Conservation (phyloP, 2,888 invertebrate genomes). For the Escarpia spicata region DNA sequence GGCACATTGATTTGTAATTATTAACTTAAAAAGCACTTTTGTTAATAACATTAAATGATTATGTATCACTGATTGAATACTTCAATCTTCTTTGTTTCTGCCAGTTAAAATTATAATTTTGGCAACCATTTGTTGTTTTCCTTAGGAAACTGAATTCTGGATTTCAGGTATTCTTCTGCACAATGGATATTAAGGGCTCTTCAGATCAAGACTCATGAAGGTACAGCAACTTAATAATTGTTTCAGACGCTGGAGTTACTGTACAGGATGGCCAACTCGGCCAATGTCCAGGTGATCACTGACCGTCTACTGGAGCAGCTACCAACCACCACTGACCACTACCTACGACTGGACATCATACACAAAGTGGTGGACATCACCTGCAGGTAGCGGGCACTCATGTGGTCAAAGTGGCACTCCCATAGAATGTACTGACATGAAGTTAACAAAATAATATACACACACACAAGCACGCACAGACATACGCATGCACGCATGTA, state of each 20-base stretch:
- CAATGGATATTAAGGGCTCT: neutral
- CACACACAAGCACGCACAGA: neutral
- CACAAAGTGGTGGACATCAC: constrained; percentile 44
- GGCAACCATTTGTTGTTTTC: no score
- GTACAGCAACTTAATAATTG: neutral
- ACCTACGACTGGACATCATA: constrained; percentile 46
- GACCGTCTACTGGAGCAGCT: constrained; percentile 54
- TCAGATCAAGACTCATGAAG: neutral
- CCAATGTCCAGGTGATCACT: constrained; percentile 58
- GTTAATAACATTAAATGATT: no score
- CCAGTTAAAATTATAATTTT: no score
- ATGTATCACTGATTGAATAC: no score
- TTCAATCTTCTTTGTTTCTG: no score
- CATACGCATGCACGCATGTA: no score
- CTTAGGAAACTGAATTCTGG: no score
- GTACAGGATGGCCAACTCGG: constrained; percentile 57
- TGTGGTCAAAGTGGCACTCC: neutral
- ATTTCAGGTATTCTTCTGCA: no score
- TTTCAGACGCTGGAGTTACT: constrained; percentile 60
- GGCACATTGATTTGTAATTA: no score
- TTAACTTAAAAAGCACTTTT: no score
- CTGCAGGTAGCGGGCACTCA: neutral
- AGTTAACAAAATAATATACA: neutral
- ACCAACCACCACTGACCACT: constrained; percentile 42
- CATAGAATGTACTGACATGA: neutral